Evolutionary conservation across 2,888 invertebrate species (phyloP).

Genomic region (Zygothrica quintamaculata): DNA sequence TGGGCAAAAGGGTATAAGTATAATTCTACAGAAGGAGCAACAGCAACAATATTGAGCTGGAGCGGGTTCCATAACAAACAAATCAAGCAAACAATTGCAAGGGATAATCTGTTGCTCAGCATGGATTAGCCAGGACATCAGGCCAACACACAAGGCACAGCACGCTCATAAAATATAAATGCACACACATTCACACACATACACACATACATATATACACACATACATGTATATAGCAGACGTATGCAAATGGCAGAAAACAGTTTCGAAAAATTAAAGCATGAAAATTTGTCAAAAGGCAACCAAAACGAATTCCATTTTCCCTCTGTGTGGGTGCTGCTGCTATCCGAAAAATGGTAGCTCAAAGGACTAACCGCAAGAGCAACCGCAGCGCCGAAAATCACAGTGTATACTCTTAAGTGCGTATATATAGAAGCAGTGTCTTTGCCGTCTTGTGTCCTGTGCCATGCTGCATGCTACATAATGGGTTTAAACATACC

Average conservation of each 20-base stretch:
- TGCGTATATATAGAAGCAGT: neutral
- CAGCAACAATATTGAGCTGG: slow-evolving; percentile 23
- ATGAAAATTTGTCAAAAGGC: slow-evolving; percentile 67
- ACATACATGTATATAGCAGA: neutral
- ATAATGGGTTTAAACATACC: slow-evolving; percentile 81
- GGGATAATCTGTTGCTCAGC: slow-evolving; percentile 78
- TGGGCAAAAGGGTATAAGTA: slow-evolving; percentile 25
- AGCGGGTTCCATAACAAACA: slow-evolving; percentile 70
- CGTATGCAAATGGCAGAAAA: slow-evolving; percentile 60
- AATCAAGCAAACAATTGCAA: slow-evolving; percentile 80
- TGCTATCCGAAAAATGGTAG: slow-evolving; percentile 47
- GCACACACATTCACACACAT: slow-evolving; percentile 13
- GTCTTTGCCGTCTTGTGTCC: slow-evolving; percentile 29
- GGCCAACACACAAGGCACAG: slow-evolving; percentile 28
- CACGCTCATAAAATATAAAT: no score
- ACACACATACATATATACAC: slow-evolving; percentile 8
- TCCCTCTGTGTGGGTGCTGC: slow-evolving; percentile 49
- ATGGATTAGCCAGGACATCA: slow-evolving; percentile 70
- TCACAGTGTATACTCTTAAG: slow-evolving; percentile 15
- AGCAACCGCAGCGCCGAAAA: slow-evolving; percentile 64
- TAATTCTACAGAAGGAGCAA: slow-evolving; percentile 42
- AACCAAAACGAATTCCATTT: slow-evolving; percentile 38
- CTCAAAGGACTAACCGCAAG: slow-evolving; percentile 59
- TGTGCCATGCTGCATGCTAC: slow-evolving; percentile 53
- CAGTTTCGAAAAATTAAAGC: slow-evolving; percentile 68